Conservation (phyloP, 2,113 vertebrate genomes). For the Heterotilapia buettikoferi region DNA sequence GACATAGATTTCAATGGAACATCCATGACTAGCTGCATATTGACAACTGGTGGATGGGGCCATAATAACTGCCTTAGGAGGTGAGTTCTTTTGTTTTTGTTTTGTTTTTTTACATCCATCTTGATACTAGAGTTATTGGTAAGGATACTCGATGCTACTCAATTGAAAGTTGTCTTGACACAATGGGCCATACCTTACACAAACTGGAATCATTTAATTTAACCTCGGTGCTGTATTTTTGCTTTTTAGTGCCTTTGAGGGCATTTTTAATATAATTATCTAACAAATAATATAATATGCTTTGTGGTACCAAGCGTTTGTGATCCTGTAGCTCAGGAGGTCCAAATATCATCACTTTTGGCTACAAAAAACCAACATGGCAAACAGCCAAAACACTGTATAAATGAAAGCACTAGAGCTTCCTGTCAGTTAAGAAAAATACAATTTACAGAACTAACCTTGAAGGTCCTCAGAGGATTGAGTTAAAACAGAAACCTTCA, state of each 20-base stretch:
- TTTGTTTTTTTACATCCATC: neutral
- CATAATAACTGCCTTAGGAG: neutral
- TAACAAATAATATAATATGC: neutral
- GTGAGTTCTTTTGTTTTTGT: neutral
- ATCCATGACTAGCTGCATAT: neutral
- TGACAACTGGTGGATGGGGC: neutral
- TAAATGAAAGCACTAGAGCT: neutral
- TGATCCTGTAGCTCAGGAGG: neutral
- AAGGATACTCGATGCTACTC: neutral
- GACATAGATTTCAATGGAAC: neutral
- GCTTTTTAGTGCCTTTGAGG: neutral
- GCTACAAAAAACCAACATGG: neutral
- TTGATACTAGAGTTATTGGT: neutral
- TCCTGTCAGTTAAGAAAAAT: neutral
- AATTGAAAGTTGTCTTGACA: neutral
- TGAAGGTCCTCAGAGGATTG: neutral
- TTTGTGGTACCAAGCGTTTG: neutral
- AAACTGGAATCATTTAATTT: neutral
- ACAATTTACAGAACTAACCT: neutral
- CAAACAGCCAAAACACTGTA: neutral
- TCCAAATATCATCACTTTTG: neutral
- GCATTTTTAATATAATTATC: neutral
- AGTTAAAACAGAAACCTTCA: neutral
- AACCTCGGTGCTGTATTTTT: neutral
- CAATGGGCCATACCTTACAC: neutral